Conservation (phyloP, 1,140 invertebrate species). For the Drosophila kepulauana region DNA sequence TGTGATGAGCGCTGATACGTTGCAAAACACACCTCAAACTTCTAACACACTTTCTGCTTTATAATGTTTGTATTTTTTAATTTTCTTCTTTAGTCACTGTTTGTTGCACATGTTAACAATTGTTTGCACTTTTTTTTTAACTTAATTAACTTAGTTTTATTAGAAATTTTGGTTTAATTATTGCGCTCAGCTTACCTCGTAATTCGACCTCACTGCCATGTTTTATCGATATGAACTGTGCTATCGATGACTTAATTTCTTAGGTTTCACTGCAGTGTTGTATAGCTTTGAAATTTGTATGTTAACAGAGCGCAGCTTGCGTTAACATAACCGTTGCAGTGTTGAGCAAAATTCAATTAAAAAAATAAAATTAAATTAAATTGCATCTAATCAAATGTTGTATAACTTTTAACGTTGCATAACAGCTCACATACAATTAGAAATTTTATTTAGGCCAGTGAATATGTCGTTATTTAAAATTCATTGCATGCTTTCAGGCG, state of each 20-base stretch:
- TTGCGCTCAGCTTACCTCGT: constrained; percentile 77
- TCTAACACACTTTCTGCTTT: constrained; percentile 29
- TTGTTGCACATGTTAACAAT: constrained; percentile 43
- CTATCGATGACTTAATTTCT: constrained; percentile 37
- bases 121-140: constrained; percentile 57
- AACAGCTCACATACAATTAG: neutral
- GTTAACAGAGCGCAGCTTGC: neutral
- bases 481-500: constrained; percentile 8
- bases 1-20: constrained; percentile 13
- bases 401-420: too few relatives aligned
- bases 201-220: constrained; percentile 84
- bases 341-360: neutral
- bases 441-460: too few relatives aligned
- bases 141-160: constrained; percentile 74
- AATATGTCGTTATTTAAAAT: too few relatives aligned
- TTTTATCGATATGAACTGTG: constrained; percentile 56
- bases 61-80: neutral
- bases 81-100: constrained; percentile 5
- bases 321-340: constrained; percentile 17
- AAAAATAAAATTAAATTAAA: neutral
- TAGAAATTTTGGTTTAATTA: constrained; percentile 54
- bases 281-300: neutral
- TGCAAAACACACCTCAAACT: constrained; percentile 50
- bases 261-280: constrained; percentile 24
- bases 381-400: neutral